Conservation (phyloP, 2,888 invertebrate species). For the Iphiclides podalirius region DNA sequence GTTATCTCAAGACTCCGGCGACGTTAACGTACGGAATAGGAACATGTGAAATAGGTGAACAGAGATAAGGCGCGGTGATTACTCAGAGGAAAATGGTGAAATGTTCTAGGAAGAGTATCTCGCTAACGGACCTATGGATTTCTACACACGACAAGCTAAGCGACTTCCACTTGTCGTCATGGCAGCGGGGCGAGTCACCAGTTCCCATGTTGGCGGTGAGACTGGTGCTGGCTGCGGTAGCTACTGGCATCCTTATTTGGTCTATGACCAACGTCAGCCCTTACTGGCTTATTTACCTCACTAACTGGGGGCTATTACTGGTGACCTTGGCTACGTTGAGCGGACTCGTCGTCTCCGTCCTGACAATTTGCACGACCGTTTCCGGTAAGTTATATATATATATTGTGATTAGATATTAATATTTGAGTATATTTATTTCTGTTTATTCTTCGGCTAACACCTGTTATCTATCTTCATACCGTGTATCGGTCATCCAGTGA, state of each 20-base stretch:
- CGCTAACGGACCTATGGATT: slow-evolving; percentile 62
- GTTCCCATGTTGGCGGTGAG: slow-evolving; percentile 57
- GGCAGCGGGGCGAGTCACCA: slow-evolving; percentile 65
- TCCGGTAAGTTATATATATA: slow-evolving; percentile 42
- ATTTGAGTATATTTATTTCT: too few species aligned
- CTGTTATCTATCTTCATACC: too few species aligned
- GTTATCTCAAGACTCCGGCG: slow-evolving; percentile 28
- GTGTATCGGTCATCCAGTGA: too few species aligned
- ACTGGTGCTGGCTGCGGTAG: slow-evolving; percentile 41
- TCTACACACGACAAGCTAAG: slow-evolving; percentile 54
- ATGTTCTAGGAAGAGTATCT: slow-evolving; percentile 53
- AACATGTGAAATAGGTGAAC: slow-evolving; percentile 19
- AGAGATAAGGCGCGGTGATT: slow-evolving; percentile 19
- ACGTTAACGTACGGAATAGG: slow-evolving; percentile 3
- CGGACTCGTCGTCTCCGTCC: slow-evolving; percentile 49
- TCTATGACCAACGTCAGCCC: slow-evolving; percentile 42
- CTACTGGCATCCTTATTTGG: slow-evolving; percentile 55
- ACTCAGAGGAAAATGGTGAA: slow-evolving; percentile 60
- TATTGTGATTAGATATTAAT: background rate
- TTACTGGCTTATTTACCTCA: slow-evolving; percentile 62
- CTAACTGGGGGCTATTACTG: slow-evolving; percentile 67
- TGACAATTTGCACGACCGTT: slow-evolving; percentile 39
- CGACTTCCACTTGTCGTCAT: slow-evolving; percentile 67
- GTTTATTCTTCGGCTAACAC: too few species aligned
- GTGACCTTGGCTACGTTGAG: slow-evolving; percentile 45